phyloP scores from a whole-genome alignment of 35 echinoderm and acorn worm genomes.

The Ptychodera flava region DNA sequence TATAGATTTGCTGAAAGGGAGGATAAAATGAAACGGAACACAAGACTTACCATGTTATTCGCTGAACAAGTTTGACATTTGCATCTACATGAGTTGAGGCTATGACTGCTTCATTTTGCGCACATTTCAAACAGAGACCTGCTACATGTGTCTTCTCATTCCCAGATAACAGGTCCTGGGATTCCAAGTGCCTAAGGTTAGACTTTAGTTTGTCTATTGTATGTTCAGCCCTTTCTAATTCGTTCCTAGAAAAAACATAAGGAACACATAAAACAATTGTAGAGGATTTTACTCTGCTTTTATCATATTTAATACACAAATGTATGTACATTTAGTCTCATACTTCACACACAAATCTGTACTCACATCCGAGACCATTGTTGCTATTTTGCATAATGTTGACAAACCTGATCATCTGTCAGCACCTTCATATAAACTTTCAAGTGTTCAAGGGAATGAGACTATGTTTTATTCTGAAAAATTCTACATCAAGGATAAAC shows the following conservation, averaged over 20 bases:
- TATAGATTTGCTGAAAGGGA: too few relatives aligned
- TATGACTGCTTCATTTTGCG: constrained; percentile 71
- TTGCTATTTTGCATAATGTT: too few relatives aligned
- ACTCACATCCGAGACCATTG: too few relatives aligned
- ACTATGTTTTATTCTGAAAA: too few relatives aligned
- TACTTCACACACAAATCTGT: too few relatives aligned
- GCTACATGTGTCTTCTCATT: constrained; percentile 24
- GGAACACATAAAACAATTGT: not conserved
- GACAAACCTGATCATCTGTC: too few relatives aligned
- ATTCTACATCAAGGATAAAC: too few relatives aligned
- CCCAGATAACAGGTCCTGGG: constrained; percentile 46
- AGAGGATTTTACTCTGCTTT: not conserved
- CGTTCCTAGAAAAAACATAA: constrained; percentile 28
- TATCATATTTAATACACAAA: not conserved
- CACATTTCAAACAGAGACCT: constrained; percentile 83
- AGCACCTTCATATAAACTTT: too few relatives aligned
- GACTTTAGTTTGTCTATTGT: constrained; percentile 50
- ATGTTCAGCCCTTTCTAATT: constrained; percentile 70
- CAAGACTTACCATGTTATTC: constrained; percentile 62
- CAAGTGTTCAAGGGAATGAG: too few relatives aligned
- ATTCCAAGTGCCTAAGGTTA: constrained; percentile 65
- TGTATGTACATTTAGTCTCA: not conserved
- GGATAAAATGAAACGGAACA: too few relatives aligned
- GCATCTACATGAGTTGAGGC: constrained; percentile 18
- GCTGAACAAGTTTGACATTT: constrained; percentile 41